phyloP scores from a whole-genome alignment of 2,113 vertebrate species.

The Ciconia boyciana region DNA sequence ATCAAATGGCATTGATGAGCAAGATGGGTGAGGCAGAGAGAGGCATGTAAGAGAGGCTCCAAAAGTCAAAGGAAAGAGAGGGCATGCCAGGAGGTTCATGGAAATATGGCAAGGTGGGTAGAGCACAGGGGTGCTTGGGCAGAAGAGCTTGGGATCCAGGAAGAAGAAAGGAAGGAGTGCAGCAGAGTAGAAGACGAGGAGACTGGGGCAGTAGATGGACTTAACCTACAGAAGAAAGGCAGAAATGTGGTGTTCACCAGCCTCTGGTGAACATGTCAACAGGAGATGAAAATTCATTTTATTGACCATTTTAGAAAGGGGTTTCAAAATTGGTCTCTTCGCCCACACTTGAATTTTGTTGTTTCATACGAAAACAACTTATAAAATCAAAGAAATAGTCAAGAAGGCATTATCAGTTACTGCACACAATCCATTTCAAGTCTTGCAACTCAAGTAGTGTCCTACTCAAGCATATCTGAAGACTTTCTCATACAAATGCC shows the following conservation, averaged over 20 bases:
- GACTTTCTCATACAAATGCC: background rate
- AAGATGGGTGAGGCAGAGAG: background rate
- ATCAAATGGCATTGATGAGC: background rate
- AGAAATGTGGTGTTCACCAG: background rate
- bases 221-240: background rate
- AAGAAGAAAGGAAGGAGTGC: background rate
- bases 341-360: background rate
- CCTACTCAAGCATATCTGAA: background rate
- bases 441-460: background rate
- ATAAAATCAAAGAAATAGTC: background rate
- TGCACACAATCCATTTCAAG: background rate
- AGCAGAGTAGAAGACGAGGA: background rate
- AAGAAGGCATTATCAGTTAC: background rate
- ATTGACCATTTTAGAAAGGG: background rate
- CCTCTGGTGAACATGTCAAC: background rate
- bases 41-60: background rate
- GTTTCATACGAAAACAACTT: background rate
- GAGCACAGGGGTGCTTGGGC: background rate
- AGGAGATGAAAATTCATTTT: background rate
- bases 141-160: background rate
- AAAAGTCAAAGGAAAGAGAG: background rate
- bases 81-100: background rate
- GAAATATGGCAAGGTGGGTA: background rate
- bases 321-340: background rate
- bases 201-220: too few relatives aligned